These are phyloP conservation scores for Leucophenga varia DNA, from an alignment of 1,140 invertebrate genomes.

Conservation along the genomic window DNA sequence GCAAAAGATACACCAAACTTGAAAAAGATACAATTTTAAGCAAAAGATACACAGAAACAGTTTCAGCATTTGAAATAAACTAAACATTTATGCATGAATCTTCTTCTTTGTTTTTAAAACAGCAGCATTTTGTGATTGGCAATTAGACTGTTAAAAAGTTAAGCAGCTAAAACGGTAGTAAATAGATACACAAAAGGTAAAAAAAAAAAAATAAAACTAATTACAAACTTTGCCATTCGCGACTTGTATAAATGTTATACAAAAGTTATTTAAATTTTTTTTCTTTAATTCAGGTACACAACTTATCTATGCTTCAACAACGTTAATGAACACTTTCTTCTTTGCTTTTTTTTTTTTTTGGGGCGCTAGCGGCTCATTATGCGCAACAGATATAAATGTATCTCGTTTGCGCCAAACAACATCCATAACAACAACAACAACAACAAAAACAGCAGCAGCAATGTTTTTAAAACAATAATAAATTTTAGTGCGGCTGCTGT, in stretches of 20 bases:
- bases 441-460: too few relatives aligned
- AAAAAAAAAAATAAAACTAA: constrained; percentile 37
- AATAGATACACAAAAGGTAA: constrained; percentile 26
- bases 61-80: too few relatives aligned
- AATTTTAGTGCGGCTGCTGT: constrained; percentile 31
- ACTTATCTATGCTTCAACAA: too few relatives aligned
- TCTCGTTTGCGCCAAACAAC: constrained; percentile 38
- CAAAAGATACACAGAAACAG: too few relatives aligned
- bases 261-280: constrained; percentile 19
- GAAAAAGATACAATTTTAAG: too few relatives aligned
- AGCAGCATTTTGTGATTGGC: constrained; percentile 8
- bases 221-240: constrained; percentile 35
- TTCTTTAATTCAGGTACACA: too few relatives aligned
- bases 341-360: too few relatives aligned
- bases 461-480: constrained; percentile 53
- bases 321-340: too few relatives aligned
- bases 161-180: constrained; percentile 36
- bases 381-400: constrained; percentile 42
- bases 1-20: too few relatives aligned
- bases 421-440: constrained; percentile 3
- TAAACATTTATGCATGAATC: constrained; percentile 50
- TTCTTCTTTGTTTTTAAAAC: constrained; percentile 33
- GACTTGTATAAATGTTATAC: constrained; percentile 25
- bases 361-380: too few relatives aligned
- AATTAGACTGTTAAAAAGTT: constrained; percentile 17